Evolutionary conservation across 2,797 vertebrate species (phyloP).

Genomic region (Oophaga sylvatica): DNA sequence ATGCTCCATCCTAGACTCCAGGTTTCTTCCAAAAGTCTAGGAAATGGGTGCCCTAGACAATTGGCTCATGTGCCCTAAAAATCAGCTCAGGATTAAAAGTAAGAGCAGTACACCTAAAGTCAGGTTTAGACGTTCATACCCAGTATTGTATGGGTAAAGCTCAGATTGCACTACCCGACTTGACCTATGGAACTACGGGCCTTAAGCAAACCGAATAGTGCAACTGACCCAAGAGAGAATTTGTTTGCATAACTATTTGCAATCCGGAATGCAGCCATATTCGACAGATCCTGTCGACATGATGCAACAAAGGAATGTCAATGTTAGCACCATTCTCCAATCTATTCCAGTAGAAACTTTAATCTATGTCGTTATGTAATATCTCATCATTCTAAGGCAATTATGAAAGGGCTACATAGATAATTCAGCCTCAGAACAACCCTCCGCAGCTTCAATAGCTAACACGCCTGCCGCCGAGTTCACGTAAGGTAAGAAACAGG

Average conservation of each 20-base stretch:
- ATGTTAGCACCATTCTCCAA: neutral
- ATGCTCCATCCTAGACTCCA: neutral
- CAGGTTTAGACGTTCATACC: too few species aligned
- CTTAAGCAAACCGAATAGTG: too few species aligned
- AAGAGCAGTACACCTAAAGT: too few species aligned
- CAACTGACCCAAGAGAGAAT: too few species aligned
- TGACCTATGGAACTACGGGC: too few species aligned
- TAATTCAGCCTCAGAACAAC: neutral
- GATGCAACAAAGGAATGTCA: too few species aligned
- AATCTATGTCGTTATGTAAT: neutral
- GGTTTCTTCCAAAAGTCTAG: neutral
- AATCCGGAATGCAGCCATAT: too few species aligned
- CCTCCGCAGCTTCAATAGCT: neutral
- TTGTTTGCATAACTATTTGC: too few species aligned
- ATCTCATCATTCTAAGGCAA: neutral
- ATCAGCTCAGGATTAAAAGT: neutral
- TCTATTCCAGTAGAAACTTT: neutral
- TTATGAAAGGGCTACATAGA: neutral
- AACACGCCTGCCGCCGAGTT: conserved; percentile 2
- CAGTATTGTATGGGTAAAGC: too few species aligned
- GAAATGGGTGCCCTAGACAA: neutral
- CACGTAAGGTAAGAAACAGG: conserved; percentile 23
- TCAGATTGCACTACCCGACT: too few species aligned
- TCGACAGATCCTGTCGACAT: too few species aligned
- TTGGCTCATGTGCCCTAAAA: neutral